A percentile compares a stretch with the other conserved stretches of the same genome.
phyloP scores from a whole-genome alignment of 1,140 invertebrate genomes.

The Vanessa atalanta region DNA sequence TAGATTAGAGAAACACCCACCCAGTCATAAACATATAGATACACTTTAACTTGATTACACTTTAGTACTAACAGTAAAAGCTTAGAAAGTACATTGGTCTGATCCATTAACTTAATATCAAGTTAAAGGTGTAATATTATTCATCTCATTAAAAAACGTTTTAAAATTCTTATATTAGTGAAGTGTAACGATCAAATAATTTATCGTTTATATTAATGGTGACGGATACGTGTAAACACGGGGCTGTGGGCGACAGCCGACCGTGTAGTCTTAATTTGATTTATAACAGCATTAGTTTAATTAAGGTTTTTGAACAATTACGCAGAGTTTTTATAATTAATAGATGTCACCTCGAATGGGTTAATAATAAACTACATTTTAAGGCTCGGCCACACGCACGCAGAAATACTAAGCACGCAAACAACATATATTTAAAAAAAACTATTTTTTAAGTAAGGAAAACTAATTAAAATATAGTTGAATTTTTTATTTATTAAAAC shows the following conservation, averaged over 20 bases:
- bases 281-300: constrained; percentile 22
- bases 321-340: constrained; percentile 13
- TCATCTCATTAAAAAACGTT: constrained; percentile 8
- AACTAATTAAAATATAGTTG: no score
- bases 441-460: no score
- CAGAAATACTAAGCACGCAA: not conserved
- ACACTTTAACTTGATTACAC: not conserved
- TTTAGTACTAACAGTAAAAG: not conserved
- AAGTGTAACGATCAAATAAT: constrained; percentile 12
- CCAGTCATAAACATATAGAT: not conserved
- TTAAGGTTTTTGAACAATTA: constrained; percentile 35
- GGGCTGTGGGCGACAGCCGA: not conserved
- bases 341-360: not conserved
- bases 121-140: not conserved
- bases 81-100: not conserved
- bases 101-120: not conserved
- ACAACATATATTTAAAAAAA: no score
- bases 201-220: constrained; percentile 1
- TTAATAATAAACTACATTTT: not conserved
- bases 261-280: constrained; percentile 7
- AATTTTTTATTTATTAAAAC: no score
- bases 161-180: constrained; percentile 6
- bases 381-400: not conserved
- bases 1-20: no score
- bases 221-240: not conserved